Base-by-base conservation (phyloP, 2,888 invertebrate genomes). In the Caenorhabditis sulstoni region DNA sequence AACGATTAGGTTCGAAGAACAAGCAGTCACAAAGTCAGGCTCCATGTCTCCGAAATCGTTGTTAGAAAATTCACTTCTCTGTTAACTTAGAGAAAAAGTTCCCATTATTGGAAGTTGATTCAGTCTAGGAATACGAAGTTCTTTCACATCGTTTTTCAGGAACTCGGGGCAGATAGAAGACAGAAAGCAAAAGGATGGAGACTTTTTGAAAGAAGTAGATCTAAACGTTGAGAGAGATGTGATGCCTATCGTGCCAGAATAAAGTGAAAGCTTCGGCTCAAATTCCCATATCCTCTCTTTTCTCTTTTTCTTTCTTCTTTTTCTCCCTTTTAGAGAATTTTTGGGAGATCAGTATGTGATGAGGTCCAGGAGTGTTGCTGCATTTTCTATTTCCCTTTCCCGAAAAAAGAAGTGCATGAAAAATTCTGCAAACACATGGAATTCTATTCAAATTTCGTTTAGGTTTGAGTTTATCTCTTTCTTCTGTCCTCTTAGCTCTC, bases 261-360 rank as follows among this genome's bases (percentile, higher is more conserved):
- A 61, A 53, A 61, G 59, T 59, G 59, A 53, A 45, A 52, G 44
- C 59, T 52, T 52, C 41, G 59, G 68, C 68, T 68, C 68, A 58
- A 68, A 68, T 68, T 68, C 68, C 68, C 68, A 68, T 59, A 68
- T 68, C 68, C 68, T 52, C 68, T 68, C 52, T 61, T 68, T 59
- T 68, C 52, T 61, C 59, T 50, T 53, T 22, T 59, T 52, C 49
- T 44, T 29, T 18, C 41, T 39, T 23, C 49, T 16, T 53, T 53
- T 22, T 58, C 68, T 44, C 44, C 52, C 68, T 29, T 29, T 29
- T 29, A 29, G 29, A 29, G 29, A 29, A 50, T 16, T 61, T 61
- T 68, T 22, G 49, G 41, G 53, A 68, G 59, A 68, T 68, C 68
- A 68, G 68, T 59, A 59, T 52, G 37, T 29, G 45, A 52, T 53